phyloP scores from a whole-genome alignment of 2,888 invertebrate species.

The Pristionchus japonicus region DNA sequence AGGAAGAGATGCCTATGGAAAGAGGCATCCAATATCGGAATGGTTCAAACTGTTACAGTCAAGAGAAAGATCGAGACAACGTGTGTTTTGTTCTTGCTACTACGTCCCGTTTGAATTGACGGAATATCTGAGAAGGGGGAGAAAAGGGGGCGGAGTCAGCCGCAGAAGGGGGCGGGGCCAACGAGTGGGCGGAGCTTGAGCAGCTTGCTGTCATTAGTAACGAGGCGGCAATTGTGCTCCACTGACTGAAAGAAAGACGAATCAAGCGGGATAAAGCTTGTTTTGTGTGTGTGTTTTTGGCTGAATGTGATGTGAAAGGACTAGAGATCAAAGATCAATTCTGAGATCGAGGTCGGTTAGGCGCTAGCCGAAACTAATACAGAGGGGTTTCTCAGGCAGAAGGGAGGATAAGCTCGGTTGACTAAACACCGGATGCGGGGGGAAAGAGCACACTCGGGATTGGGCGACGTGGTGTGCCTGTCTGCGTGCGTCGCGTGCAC shows the following conservation, averaged over 20 bases:
- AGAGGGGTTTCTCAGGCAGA: neutral
- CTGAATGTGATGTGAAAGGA: neutral
- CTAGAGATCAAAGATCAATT: slow-evolving; percentile 28
- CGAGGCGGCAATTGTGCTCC: slow-evolving; percentile 69
- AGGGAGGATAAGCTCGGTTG: neutral
- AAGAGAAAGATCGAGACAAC: slow-evolving; percentile 33
- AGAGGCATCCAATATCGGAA: slow-evolving; percentile 6
- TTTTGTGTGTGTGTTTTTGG: neutral
- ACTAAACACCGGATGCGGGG: slow-evolving; percentile 9
- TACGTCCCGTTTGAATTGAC: slow-evolving; percentile 13
- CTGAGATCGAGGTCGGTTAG: slow-evolving; percentile 20
- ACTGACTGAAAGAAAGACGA: slow-evolving; percentile 62
- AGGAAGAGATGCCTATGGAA: neutral
- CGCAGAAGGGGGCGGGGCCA: slow-evolving; percentile 33
- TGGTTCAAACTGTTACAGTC: neutral
- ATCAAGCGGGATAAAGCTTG: slow-evolving; percentile 8
- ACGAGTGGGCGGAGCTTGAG: slow-evolving; percentile 31
- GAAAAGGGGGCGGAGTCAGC: neutral
- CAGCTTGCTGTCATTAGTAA: slow-evolving; percentile 53
- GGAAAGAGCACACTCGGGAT: slow-evolving; percentile 10
- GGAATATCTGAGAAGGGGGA: neutral
- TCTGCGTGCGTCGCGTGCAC: slow-evolving; percentile 38
- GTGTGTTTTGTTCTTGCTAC: neutral
- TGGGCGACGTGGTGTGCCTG: neutral
- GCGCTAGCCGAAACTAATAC: slow-evolving; percentile 21